A percentile compares a stretch with the other conserved stretches of the same genome.
phyloP scores from a whole-genome alignment of 2,888 invertebrate species.

The Suillia variegata region DNA sequence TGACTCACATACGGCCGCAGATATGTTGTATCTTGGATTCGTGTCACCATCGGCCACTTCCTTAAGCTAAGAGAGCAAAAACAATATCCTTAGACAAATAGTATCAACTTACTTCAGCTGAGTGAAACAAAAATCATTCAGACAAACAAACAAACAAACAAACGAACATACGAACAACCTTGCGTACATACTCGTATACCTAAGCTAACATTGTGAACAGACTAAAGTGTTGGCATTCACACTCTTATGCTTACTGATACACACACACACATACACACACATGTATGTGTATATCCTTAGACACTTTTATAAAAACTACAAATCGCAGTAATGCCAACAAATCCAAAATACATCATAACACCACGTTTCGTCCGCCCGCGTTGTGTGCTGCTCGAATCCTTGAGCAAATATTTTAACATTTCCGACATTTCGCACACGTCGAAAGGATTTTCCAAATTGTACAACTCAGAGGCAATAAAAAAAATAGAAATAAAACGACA shows the following conservation, averaged over 20 bases:
- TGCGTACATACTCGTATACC: neutral
- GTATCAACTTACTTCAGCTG: neutral
- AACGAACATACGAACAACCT: neutral
- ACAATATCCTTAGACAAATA: neutral
- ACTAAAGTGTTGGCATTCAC: neutral
- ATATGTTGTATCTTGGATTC: no score
- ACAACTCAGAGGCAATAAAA: conserved; percentile 22
- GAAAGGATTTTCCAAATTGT: conserved; percentile 46
- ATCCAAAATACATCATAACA: conserved; percentile 20
- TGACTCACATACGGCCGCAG: no score
- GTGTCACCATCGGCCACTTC: no score
- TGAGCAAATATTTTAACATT: conserved; percentile 53
- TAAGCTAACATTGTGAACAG: no score
- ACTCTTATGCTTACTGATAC: neutral
- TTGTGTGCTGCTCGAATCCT: conserved; percentile 30
- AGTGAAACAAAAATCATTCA: neutral
- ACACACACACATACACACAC: conserved; percentile 5
- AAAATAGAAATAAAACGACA: neutral
- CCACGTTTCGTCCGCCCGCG: conserved; percentile 6
- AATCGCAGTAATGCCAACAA: conserved; percentile 20
- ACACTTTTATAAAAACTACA: no score
- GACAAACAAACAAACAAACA: neutral
- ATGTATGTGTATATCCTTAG: no score
- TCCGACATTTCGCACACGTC: conserved; percentile 50
- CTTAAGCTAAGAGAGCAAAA: no score